A percentile compares a stretch with the other conserved stretches of the same genome.
Conservation (phyloP, 2,113 vertebrate species). For the Laterallus jamaicensis region DNA sequence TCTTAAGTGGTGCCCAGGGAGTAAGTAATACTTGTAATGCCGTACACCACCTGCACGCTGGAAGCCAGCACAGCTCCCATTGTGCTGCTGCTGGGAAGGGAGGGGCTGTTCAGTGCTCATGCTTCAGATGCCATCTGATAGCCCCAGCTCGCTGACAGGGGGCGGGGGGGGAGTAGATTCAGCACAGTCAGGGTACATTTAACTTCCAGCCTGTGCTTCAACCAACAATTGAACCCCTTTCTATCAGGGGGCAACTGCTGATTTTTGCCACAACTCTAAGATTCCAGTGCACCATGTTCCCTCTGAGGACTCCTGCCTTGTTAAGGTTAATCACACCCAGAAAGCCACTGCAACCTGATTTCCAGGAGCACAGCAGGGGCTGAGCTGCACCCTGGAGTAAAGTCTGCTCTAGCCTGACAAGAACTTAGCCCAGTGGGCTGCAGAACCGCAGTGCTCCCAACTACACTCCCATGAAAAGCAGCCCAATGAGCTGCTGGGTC, state of each 20-base stretch:
- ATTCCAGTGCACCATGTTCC: background rate
- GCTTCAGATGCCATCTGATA: background rate
- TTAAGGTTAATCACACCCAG: background rate
- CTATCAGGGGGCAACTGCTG: background rate
- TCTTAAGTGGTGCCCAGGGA: background rate
- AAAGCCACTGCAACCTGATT: background rate
- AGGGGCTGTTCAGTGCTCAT: background rate
- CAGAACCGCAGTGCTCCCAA: background rate
- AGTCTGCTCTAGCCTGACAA: background rate
- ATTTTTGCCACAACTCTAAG: background rate
- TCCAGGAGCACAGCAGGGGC: background rate
- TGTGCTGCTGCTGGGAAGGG: background rate
- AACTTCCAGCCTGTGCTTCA: background rate
- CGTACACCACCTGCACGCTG: background rate
- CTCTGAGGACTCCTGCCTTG: background rate
- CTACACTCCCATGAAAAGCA: background rate
- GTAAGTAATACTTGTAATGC: slow-evolving; percentile 10
- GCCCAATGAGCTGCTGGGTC: background rate
- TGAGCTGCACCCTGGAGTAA: background rate
- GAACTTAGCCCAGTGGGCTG: background rate
- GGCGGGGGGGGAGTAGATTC: accelerated
- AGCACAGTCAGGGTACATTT: background rate
- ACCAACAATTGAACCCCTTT: background rate
- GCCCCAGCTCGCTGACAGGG: background rate
- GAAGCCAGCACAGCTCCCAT: background rate